Evolutionary conservation across 2,888 invertebrate species (phyloP), one percentile per base, ranked within the genome.

Genomic region (Pollenia amentaria): DNA sequence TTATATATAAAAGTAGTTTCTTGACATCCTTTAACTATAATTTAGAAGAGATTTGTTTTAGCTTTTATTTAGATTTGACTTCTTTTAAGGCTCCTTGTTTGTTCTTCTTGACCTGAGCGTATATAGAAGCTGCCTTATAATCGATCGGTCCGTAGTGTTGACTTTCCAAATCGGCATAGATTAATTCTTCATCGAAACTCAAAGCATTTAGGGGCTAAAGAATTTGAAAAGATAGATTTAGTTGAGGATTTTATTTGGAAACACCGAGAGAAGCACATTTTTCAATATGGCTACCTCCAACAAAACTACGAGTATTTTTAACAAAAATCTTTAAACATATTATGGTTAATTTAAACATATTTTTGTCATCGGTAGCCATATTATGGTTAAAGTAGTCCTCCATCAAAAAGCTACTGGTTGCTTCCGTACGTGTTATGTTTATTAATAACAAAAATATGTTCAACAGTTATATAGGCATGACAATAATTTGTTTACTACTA

Each of bases 101-200:
- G 86, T 93, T 91, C 92, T 96, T 95, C 93, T 96, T 96, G 94
- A 96, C 95, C 90, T 96, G 95, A 85, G 96, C 96, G 94, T 96
- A 96, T 90, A 97, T 95, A 51, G 97, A 97, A 83, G 97, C 97
- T 87, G 96, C 96, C 92, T 98, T 98, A 94, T 98, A 98, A 94
- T 98, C 97, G 92, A 98, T 97, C 67, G 98, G 98, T 89, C 98
- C 98, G 93, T 98, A 98, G 90, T 97, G 97, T 92, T 96, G 96
- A 93, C 97, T 96, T 93, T 98, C 97, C 90, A 97, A 96, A 93
- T 98, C 98, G 86, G 98, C 98, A 94, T 98, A 98, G 91, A 97
- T 97, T 93, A 98, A 95, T 94, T 98, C 97, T 93, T 93, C 93
- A 87, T 91, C 92, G 88, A 93, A 93, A 87, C 89, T 90, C 64